Conservation (phyloP, 1,140 invertebrate genomes). For the Eubasilissa regina region DNA sequence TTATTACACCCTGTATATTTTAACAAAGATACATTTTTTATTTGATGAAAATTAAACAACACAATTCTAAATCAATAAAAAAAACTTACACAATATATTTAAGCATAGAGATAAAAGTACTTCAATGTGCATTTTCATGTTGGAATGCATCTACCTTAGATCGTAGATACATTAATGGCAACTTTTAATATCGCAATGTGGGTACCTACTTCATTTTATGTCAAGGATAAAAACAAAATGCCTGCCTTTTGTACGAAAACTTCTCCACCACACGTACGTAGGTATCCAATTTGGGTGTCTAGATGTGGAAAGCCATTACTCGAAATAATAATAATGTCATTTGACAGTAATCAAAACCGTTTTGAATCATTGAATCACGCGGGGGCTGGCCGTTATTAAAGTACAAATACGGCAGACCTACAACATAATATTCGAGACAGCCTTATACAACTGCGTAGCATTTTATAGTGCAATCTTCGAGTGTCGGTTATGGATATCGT, state of each 20-base stretch:
- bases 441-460: not conserved
- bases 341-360: not conserved
- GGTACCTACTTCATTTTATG: not conserved
- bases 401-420: not conserved
- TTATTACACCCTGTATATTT: no score
- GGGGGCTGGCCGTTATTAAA: not conserved
- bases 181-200: no score
- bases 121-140: no score
- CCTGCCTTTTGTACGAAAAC: not conserved
- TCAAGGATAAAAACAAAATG: conserved; percentile 17
- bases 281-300: not conserved
- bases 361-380: not conserved
- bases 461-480: not conserved
- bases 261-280: not conserved
- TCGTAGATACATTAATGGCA: no score
- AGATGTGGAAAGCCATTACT: conserved; percentile 4
- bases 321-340: conserved; percentile 12
- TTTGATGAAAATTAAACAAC: no score
- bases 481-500: not conserved
- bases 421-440: not conserved
- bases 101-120: no score
- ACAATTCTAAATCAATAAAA: no score
- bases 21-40: no score
- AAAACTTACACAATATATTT: no score
- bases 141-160: no score